Base-by-base conservation (phyloP, 2,797 vertebrate genomes). In the Mus minutoides region DNA sequence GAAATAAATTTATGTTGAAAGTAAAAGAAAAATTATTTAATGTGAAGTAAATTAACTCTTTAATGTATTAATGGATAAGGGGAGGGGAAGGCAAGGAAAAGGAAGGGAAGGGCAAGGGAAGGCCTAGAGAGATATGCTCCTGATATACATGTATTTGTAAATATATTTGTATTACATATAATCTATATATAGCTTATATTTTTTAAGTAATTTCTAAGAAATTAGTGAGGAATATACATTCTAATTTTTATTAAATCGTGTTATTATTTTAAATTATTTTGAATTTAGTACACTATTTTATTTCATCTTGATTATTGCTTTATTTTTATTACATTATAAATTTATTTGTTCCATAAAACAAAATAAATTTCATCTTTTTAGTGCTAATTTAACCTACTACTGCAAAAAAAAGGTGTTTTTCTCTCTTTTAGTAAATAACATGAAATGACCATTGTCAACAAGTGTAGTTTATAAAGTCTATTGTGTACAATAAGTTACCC, bases 121-220 rank as follows among this genome's bases (percentile, higher is more conserved):
- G n/a, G n/a, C n/a, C 94, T 97, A 56, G 97, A 97, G 91, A 88
- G 98, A 98, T 96, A 95, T 92, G 93, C 95, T 98, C 97, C 90
- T 67, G 4, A 78, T 97, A 90, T 92, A 96, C 87, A 88, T 97
- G 94, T 67, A 97, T 76, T 49, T 95, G 87, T 87, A 96, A 96
- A 97, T 97, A 96, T 96, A 87, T 94, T 97, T 98, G 95, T 96
- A 98, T 97, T 98, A 97, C 88, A 95, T 97, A 96, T 97, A 97
- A 98, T 98, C 96, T 96, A 97, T 97, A 92, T 96, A 97, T 98
- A 98, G 98, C 98, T 98, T 98, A 98, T 92, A 97, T 97, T 94
- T 97, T 71, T 37, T 71, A 71, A 98, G 98, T 88, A 89, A 92
- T 98, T 98, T 98, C 97, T 85, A 96, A 95, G 94, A 90, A 97